Evolutionary conservation across 2,888 invertebrate species (phyloP), one percentile per base, ranked within the genome.

Genomic region (Scaeva pyrastri): DNA sequence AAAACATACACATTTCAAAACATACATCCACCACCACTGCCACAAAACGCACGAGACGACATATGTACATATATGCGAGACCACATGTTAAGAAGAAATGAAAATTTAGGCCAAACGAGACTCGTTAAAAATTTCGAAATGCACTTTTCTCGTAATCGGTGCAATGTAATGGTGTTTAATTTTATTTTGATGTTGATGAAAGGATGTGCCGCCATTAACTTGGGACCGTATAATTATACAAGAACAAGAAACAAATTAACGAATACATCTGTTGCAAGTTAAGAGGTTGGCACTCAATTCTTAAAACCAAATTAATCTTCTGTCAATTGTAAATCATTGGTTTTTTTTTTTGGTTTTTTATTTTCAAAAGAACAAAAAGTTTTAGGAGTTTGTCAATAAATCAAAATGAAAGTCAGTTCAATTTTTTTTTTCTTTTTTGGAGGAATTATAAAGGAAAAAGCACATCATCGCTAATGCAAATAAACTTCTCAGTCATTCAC

Each of bases 401-500:
- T 85, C 80, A 85, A 73, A 72, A 41, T 45, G 74, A 31, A 62
- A 78, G 55, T 68, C 64, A 39, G 39, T 70, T 64, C 62, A 52
- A 55, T 43, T 36, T 56, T 31, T 19, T 23, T 31, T 2, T 31
- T 19, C 19, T 31, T 2, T 31, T 31, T 5, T 2, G 31, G 31
- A 5, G 8, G 39, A n/a, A 21, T 48, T 41, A 36, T 66, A 23
- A 71, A 52, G 50, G 6, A 31, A 50, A 41, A 19, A 45, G 45
- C 5, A 58, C 55, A 41, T 76, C 55, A 41, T 76, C 60, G 66
- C 60, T 76, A 72, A 85, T 85, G 85, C 80, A 85, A 80, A 85
- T 80, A 75, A 68, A 45, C 70, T 64, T 11, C 23, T 1, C 19
- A 66, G 56, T 43, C 31, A 62, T 36, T 48, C 31, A 19, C 14